Base-by-base conservation (phyloP, 2,888 invertebrate species). In the Dendrolimus houi region DNA sequence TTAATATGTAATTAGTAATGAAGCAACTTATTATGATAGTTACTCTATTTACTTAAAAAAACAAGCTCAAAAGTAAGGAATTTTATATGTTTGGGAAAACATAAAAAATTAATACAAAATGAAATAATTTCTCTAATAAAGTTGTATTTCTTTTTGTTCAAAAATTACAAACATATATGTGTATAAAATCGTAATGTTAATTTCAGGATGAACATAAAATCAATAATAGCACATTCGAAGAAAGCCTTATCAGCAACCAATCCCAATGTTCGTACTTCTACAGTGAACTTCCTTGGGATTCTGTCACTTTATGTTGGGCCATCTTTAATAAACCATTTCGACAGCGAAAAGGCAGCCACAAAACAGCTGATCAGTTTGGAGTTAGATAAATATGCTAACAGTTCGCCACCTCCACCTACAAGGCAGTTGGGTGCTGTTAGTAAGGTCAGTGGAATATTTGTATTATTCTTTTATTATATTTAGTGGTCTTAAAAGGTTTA, bases 191-290 rank as follows among this genome's bases (percentile, higher is more conserved):
- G 54, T 47, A 7, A 41, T 54, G 1, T 56, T 62, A 53, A 54
- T 74, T 75, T 7, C 79, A 92, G 93, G 62, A 79, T 96, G 69
- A 95, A 96, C 74, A 92, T 95, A 7, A 96, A 95, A 81, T 82
- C 92, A 0, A 85, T 96, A 10, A 93, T 96, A 59, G 95, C 95
- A 0, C 94, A 94, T 75, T 92, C 95, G 0, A 97, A 96, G 75
- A 97, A 96, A 72, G 97, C 95, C 0, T 91, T 98, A 0, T 92
- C 94, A 2, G 96, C 97, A 1, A 96, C 95, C 1, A 98, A 97
- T 81, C 97, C 97, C 0, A 93, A 93, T 53, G 96, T 98, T 0
- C 93, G 98, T 1, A 94, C 94, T 0, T 92, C 97, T 0, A 94
- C 95, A 0, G 94, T 98, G 12, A 88, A 92, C 41, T 91, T 96